A percentile compares a stretch with the other conserved stretches of the same genome.
phyloP scores from a whole-genome alignment of 2,888 invertebrate species.

The Dysmachus trigonus region DNA sequence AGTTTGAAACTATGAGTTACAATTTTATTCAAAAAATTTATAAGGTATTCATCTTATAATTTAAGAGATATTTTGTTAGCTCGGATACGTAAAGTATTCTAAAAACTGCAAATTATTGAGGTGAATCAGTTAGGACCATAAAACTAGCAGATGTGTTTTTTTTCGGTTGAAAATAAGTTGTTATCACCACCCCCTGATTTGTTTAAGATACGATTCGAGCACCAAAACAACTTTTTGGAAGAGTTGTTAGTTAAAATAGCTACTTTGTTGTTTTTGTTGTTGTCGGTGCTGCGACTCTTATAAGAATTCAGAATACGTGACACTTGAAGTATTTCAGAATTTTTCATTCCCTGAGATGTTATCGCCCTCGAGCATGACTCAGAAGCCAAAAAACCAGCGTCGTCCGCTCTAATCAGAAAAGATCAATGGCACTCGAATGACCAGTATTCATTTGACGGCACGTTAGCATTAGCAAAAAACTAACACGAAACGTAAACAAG shows the following conservation, averaged over 20 bases:
- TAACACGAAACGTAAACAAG: slow-evolving; percentile 11
- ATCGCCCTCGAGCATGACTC: not conserved
- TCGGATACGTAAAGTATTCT: not conserved
- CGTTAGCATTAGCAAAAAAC: not conserved
- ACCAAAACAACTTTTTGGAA: not conserved
- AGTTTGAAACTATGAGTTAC: too few relatives aligned
- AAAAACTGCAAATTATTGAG: not conserved
- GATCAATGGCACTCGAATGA: slow-evolving; percentile 4
- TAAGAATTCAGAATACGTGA: not conserved
- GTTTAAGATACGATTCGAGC: not conserved
- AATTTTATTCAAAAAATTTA: too few relatives aligned
- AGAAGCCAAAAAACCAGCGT: not conserved
- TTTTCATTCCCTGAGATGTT: not conserved
- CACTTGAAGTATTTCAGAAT: not conserved
- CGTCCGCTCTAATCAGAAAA: not conserved
- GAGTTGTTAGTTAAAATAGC: not conserved
- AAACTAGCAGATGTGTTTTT: not conserved
- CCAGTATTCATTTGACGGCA: not conserved
- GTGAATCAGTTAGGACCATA: not conserved
- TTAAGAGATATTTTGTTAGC: not conserved
- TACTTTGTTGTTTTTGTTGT: not conserved
- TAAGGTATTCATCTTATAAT: not conserved
- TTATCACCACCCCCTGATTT: not conserved
- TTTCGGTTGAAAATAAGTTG: not conserved
- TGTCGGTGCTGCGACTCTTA: not conserved